Base-by-base conservation (phyloP, 2,888 invertebrate species). In the Eucera pruinosa region DNA sequence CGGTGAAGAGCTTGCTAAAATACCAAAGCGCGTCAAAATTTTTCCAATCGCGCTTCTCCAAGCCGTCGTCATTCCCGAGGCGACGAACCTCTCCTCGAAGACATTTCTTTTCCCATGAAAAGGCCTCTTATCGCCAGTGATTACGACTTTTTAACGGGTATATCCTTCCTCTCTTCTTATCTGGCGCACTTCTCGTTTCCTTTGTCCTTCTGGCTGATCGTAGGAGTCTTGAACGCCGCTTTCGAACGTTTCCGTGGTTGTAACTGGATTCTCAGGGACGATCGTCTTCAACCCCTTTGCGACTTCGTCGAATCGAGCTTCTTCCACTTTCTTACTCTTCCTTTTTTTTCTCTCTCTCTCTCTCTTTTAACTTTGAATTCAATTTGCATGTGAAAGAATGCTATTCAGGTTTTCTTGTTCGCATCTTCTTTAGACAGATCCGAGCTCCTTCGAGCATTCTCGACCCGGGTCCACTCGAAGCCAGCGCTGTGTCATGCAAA, bases 81-180 rank as follows among this genome's bases (percentile, higher is more conserved):
- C 69, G 18, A 52, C 33, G 7, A 23, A 15, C 52, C 47, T 23
- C 55, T 62, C 58, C 39, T 13, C 54, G 52, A 45, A 60, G 83
- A 86, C 85, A 84, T 84, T 87, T 84, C 80, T 84, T 86, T 81
- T 60, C 15, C 71, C 43, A 50, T 57, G 47, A 60, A 45, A 39
- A 54, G 74, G 71, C 78, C 81, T 82, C 83, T 87, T 88, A 88
- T 89, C 87, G 80, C 60, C 82, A 80, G 85, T 84, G 87, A 89
- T 88, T 86, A 88, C 86, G 84, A 88, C 86, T 87, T 88, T 88
- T 88, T 88, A 87, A 87, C 84, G 73, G 83, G 78, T 77, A 83
- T 85, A 80, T 82, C 72, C 9, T 81, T 72, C 52, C 62, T n/a
- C 36, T 23, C 39, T 33, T 9, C 72, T 70, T 77, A 74, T 78